A percentile compares a stretch with the other conserved stretches of the same genome.
Evolutionary conservation across 2,888 invertebrate genomes (phyloP).

Genomic region (Nasonovia ribisnigri): DNA sequence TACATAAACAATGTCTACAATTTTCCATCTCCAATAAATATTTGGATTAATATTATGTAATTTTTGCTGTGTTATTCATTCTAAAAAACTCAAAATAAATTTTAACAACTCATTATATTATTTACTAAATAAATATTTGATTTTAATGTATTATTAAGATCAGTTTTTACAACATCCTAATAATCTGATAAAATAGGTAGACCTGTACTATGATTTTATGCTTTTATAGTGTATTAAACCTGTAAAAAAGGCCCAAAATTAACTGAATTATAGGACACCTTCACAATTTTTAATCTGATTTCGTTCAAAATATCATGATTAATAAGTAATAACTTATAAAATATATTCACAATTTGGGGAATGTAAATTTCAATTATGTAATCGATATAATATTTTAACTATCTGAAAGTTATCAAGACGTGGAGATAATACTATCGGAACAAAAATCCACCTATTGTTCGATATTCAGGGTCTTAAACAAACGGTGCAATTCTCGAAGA

Average conservation of each 20-base stretch:
- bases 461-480: background rate
- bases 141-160: background rate
- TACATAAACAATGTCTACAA: background rate
- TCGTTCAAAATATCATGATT: background rate
- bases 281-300: background rate
- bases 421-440: background rate
- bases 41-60: background rate
- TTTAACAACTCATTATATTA: background rate
- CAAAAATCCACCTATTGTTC: background rate
- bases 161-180: background rate
- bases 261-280: background rate
- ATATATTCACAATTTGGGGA: background rate
- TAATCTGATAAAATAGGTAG: background rate
- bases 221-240: background rate
- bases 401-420: background rate
- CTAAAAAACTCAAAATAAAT: background rate
- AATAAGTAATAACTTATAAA: background rate
- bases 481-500: background rate
- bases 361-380: conserved; percentile 6
- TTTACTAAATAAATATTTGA: background rate
- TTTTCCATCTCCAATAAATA: background rate
- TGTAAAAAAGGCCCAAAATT: background rate
- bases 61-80: background rate
- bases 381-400: background rate
- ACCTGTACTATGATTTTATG: background rate